phyloP scores from a whole-genome alignment of 1,140 invertebrate genomes.

The Microplitis demolitor region DNA sequence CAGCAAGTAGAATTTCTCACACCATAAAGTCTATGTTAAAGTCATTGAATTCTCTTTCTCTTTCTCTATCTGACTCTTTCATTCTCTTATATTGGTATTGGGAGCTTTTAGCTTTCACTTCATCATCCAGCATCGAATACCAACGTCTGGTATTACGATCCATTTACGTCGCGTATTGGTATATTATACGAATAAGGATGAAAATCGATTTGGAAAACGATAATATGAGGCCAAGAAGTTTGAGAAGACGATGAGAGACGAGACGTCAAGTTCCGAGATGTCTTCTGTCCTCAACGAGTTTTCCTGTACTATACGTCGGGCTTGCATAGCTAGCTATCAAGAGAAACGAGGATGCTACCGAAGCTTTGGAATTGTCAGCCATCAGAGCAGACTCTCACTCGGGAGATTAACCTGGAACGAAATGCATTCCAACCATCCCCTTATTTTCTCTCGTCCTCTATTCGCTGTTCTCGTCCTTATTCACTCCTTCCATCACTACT shows the following conservation, averaged over 20 bases:
- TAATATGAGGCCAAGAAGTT: slow-evolving; percentile 39
- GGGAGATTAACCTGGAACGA: slow-evolving; percentile 52
- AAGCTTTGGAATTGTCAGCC: slow-evolving; percentile 52
- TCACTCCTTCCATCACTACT: neutral
- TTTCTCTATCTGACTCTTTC: neutral
- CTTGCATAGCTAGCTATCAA: neutral
- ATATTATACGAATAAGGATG: slow-evolving; percentile 45
- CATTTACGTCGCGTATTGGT: slow-evolving; percentile 45
- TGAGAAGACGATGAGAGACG: slow-evolving; percentile 24
- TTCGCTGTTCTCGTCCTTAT: too few species aligned
- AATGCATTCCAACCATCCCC: slow-evolving; percentile 43
- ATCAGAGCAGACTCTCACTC: slow-evolving; percentile 42
- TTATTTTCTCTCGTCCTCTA: neutral
- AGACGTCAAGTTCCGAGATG: neutral
- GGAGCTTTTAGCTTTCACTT: neutral
- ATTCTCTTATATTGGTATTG: neutral
- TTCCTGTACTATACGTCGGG: slow-evolving; percentile 19
- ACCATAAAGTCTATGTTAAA: neutral
- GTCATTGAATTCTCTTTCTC: neutral
- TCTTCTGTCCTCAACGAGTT: too few species aligned
- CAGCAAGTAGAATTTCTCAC: neutral
- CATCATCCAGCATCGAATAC: slow-evolving; percentile 31
- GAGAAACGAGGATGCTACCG: slow-evolving; percentile 37
- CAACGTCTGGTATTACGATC: slow-evolving; percentile 43
- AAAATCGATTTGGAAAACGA: slow-evolving; percentile 47